A percentile compares a stretch with the other conserved stretches of the same genome.
These are phyloP conservation scores for Coenonympha arcania DNA, from an alignment of 2,888 invertebrate genomes.

Conservation along the genomic window DNA sequence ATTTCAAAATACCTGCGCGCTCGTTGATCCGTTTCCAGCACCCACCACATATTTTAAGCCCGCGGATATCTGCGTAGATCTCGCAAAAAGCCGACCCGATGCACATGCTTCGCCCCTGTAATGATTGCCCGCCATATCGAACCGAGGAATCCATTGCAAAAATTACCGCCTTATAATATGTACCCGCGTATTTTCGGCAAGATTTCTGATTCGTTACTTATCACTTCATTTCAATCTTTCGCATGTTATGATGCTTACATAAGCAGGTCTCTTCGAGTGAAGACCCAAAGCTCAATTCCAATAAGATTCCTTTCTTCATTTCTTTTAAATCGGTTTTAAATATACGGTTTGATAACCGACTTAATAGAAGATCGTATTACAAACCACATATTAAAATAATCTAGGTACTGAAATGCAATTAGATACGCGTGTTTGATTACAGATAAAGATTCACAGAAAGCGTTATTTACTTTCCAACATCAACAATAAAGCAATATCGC, in stretches of 20 bases:
- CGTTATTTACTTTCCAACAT: conserved; percentile 29
- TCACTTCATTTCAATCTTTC: conserved; percentile 69
- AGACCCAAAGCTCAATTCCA: conserved; percentile 47
- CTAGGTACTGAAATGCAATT: conserved; percentile 21
- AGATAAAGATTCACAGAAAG: conserved; percentile 28
- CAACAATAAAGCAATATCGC: conserved; percentile 31
- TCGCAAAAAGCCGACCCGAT: conserved; percentile 51
- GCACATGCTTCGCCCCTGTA: conserved; percentile 49
- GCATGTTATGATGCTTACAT: conserved; percentile 50
- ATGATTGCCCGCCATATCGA: conserved; percentile 69
- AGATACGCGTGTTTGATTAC: conserved; percentile 28
- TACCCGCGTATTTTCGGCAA: conserved; percentile 65
- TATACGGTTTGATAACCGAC: not conserved
- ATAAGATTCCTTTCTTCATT: conserved; percentile 39
- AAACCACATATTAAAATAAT: not conserved
- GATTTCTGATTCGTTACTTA: conserved; percentile 66
- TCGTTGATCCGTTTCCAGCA: conserved; percentile 52
- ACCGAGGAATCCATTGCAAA: conserved; percentile 63
- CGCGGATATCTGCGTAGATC: conserved; percentile 58
- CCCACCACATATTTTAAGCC: conserved; percentile 52
- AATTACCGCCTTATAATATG: conserved; percentile 68
- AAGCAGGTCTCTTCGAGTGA: conserved; percentile 29
- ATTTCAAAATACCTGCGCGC: conserved; percentile 43
- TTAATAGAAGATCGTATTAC: conserved; percentile 16
- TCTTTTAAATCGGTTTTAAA: conserved; percentile 38